phyloP scores from a whole-genome alignment of 1,140 invertebrate species.

The Rhizoglyphus robini region DNA sequence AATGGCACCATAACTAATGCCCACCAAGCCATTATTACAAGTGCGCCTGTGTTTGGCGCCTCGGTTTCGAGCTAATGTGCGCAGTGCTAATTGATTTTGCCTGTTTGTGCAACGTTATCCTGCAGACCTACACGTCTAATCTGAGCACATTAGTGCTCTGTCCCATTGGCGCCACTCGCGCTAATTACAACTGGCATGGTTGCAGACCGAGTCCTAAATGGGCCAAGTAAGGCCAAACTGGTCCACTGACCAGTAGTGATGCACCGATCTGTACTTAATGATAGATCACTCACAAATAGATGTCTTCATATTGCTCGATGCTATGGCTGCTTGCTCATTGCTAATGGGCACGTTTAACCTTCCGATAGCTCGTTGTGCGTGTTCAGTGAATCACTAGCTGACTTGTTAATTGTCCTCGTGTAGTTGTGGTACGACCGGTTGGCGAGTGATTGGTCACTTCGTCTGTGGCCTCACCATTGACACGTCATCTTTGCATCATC shows the following conservation, averaged over 20 bases:
- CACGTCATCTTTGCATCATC: too few relatives aligned
- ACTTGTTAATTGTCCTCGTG: too few relatives aligned
- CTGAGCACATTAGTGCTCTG: not conserved
- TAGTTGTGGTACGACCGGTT: too few relatives aligned
- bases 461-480: too few relatives aligned
- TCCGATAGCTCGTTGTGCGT: too few relatives aligned
- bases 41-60: too few relatives aligned
- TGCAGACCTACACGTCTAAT: conserved; percentile 6
- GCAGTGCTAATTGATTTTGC: conserved; percentile 7
- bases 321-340: not conserved
- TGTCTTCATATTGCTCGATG: not conserved
- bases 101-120: not conserved
- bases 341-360: not conserved
- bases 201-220: not conserved
- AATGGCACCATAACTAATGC: not conserved
- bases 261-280: conserved; percentile 11
- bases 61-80: not conserved
- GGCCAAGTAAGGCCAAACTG: not conserved
- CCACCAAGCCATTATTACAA: not conserved
- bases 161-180: not conserved
- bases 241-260: not conserved
- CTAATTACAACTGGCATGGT: conserved; percentile 1
- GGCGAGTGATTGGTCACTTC: too few relatives aligned
- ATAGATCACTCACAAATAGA: conserved; percentile 10
- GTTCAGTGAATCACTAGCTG: too few relatives aligned